Conservation (phyloP, 2,113 vertebrate species). For the Scomber colias region DNA sequence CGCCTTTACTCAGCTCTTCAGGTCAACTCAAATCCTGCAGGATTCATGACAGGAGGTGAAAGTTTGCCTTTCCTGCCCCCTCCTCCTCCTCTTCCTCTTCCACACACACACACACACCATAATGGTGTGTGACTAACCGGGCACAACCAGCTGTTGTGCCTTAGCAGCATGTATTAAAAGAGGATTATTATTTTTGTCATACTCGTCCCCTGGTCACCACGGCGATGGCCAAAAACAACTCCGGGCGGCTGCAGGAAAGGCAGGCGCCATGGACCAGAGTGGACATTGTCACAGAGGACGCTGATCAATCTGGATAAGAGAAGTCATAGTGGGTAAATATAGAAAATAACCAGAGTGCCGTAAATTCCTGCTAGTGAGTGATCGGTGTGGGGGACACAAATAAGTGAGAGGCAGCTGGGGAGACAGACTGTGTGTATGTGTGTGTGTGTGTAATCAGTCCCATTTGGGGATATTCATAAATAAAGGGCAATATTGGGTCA, state of each 20-base stretch:
- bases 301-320: slow-evolving; percentile 72
- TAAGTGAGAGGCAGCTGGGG: slow-evolving; percentile 75
- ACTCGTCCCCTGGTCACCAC: slow-evolving; percentile 52
- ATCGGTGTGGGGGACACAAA: slow-evolving; percentile 66
- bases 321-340: slow-evolving; percentile 72
- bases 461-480: slow-evolving; percentile 63
- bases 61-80: neutral
- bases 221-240: slow-evolving; percentile 70
- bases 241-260: slow-evolving; percentile 41
- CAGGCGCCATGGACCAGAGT: slow-evolving; percentile 41
- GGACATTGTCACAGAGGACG: slow-evolving; percentile 53
- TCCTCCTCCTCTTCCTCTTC: neutral
- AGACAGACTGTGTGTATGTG: slow-evolving; percentile 45
- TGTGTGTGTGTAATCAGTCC: slow-evolving; percentile 45
- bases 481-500: slow-evolving; percentile 59
- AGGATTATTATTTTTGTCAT: slow-evolving; percentile 79
- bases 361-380: slow-evolving; percentile 68
- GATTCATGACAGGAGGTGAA: slow-evolving; percentile 16
- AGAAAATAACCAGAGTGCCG: slow-evolving; percentile 79
- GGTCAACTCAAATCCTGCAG: slow-evolving; percentile 33
- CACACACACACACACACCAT: slow-evolving; percentile 3
- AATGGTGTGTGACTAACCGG: slow-evolving; percentile 36
- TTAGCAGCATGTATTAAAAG: slow-evolving; percentile 62
- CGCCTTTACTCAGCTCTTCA: slow-evolving; percentile 24
- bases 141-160: slow-evolving; percentile 71